phyloP scores from a whole-genome alignment of 2,888 invertebrate genomes.

The Bursaphelenchus okinawaensis region DNA sequence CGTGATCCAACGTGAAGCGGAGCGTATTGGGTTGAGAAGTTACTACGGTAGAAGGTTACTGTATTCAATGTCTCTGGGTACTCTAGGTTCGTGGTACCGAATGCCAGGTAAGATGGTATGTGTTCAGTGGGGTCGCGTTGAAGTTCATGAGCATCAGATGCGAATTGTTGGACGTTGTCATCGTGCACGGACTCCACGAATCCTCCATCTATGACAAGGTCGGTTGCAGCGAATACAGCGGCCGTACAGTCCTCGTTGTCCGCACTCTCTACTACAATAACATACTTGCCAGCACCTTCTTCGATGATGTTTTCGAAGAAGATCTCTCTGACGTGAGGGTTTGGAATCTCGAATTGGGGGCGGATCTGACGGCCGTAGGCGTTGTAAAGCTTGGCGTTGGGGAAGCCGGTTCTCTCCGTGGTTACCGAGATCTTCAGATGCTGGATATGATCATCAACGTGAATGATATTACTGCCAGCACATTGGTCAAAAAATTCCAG shows the following conservation, averaged over 20 bases:
- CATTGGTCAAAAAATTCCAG: not conserved
- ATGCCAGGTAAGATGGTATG: constrained; percentile 27
- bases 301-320: not conserved
- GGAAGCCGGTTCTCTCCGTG: not conserved
- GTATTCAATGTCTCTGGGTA: constrained; percentile 1
- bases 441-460: constrained; percentile 1
- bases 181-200: constrained; percentile 30
- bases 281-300: not conserved
- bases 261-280: not conserved
- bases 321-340: not conserved
- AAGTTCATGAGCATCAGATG: constrained; percentile 27
- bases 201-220: constrained; percentile 38
- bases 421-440: not conserved
- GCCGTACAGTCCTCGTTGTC: constrained; percentile 15
- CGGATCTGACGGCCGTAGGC: not conserved
- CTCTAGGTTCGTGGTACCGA: constrained; percentile 12
- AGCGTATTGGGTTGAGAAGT: not conserved
- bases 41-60: constrained; percentile 9
- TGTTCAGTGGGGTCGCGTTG: constrained; percentile 27
- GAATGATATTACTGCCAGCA: not conserved
- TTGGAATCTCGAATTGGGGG: not conserved
- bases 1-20: constrained; percentile 23
- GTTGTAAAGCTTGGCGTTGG: not conserved
- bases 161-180: constrained; percentile 32
- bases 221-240: constrained; percentile 28